These are phyloP conservation scores for Cotesia chilonis DNA, from an alignment of 1,140 invertebrate genomes.

Conservation along the genomic window DNA sequence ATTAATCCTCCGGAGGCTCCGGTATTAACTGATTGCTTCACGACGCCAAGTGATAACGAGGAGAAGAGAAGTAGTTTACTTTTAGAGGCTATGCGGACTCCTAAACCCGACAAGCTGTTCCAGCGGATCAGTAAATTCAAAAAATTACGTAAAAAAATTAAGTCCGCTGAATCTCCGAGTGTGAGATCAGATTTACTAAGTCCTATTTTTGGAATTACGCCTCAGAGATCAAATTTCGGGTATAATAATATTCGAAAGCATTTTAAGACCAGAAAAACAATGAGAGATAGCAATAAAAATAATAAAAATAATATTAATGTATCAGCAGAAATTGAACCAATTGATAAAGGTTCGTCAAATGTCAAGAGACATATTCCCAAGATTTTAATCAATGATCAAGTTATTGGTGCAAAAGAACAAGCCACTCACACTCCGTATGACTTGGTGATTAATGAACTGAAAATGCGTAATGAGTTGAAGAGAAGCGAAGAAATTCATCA, in stretches of 20 bases:
- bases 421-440: slow-evolving; percentile 2
- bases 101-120: neutral
- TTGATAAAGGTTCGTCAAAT: neutral
- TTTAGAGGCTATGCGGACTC: neutral
- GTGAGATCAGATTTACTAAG: neutral
- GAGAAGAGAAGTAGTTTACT: slow-evolving; percentile 36
- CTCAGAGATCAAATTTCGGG: neutral
- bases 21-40: slow-evolving; percentile 38
- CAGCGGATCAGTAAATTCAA: neutral
- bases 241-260: slow-evolving; percentile 26
- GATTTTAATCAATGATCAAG: no score
- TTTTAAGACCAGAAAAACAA: slow-evolving; percentile 20
- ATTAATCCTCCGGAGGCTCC: slow-evolving; percentile 22
- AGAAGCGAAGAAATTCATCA: neutral
- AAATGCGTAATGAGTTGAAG: slow-evolving; percentile 6
- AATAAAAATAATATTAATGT: slow-evolving; percentile 18
- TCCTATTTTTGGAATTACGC: slow-evolving; percentile 36
- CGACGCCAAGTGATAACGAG: neutral
- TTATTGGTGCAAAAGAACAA: slow-evolving; percentile 13
- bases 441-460: slow-evolving; percentile 32
- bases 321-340: neutral
- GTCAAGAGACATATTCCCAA: no score
- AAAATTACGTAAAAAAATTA: neutral
- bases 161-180: neutral
- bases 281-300: slow-evolving; percentile 22